Evolutionary conservation across 2,888 invertebrate species (phyloP).

Genomic region (Caenorhabditis sulstoni): DNA sequence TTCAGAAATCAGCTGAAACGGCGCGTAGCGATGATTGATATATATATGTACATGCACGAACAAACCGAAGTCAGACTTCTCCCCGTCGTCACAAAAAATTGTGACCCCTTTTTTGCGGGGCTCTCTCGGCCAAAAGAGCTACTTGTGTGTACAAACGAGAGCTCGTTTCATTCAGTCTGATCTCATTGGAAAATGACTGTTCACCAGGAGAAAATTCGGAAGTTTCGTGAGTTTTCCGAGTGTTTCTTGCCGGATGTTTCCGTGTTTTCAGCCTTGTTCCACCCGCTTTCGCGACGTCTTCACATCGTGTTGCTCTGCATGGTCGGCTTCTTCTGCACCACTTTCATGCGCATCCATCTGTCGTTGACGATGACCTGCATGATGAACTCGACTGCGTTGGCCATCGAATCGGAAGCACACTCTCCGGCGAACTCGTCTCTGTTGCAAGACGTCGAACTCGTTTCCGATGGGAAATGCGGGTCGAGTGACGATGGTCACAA

Average conservation of each 20-base stretch:
- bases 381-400: constrained; percentile 63
- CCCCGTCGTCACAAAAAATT: background rate
- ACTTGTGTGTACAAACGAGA: background rate
- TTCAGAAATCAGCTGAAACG: too few species aligned
- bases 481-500: constrained; percentile 21
- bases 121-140: too few species aligned
- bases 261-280: constrained; percentile 63
- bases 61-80: background rate
- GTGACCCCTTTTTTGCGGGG: background rate
- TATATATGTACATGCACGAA: background rate
- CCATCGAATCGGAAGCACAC: constrained; percentile 6
- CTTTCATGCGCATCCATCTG: constrained; percentile 58
- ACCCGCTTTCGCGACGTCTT: constrained; percentile 57
- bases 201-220: background rate
- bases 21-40: too few species aligned
- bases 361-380: constrained; percentile 66
- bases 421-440: background rate
- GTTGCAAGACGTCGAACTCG: background rate
- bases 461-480: constrained; percentile 25
- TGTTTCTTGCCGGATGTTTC: background rate
- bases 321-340: constrained; percentile 59
- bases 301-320: constrained; percentile 60
- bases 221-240: background rate
- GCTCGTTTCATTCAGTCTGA: background rate
- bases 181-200: background rate